phyloP scores from a whole-genome alignment of 2,797 vertebrate species.

The Sebastes goodei region DNA sequence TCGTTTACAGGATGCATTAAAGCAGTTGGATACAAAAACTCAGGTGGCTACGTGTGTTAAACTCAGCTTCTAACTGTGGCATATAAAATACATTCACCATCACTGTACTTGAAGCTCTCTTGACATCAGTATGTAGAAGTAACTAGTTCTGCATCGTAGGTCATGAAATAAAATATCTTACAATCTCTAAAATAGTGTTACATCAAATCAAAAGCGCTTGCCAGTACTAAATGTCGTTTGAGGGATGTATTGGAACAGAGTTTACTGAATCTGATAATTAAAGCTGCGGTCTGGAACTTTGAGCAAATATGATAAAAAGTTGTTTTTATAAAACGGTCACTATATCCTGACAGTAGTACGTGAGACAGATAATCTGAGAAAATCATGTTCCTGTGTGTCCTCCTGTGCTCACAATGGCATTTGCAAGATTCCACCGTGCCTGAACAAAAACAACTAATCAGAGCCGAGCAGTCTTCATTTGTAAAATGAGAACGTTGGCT shows the following conservation, averaged over 20 bases:
- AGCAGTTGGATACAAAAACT: constrained; percentile 22
- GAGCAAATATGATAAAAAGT: background rate
- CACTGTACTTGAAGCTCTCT: constrained; percentile 46
- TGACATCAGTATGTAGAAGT: background rate
- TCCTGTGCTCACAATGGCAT: background rate
- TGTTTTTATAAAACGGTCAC: background rate
- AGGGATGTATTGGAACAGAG: background rate
- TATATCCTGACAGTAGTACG: background rate
- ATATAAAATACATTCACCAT: constrained; percentile 19
- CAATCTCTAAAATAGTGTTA: constrained; percentile 7
- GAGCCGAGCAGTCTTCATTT: background rate
- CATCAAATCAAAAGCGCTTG: background rate
- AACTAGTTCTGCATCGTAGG: background rate
- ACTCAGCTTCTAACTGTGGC: background rate
- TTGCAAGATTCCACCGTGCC: background rate
- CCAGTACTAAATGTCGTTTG: background rate
- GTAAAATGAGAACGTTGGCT: too few species aligned
- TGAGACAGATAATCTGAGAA: background rate
- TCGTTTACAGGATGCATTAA: background rate
- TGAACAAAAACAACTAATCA: background rate
- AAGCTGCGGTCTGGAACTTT: background rate
- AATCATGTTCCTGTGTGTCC: background rate
- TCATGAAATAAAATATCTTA: constrained; percentile 1
- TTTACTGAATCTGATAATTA: constrained; percentile 20
- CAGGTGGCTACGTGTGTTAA: constrained; percentile 33